Evolutionary conservation across 2,888 invertebrate genomes (phyloP).

Genomic region (Anodontia alba): DNA sequence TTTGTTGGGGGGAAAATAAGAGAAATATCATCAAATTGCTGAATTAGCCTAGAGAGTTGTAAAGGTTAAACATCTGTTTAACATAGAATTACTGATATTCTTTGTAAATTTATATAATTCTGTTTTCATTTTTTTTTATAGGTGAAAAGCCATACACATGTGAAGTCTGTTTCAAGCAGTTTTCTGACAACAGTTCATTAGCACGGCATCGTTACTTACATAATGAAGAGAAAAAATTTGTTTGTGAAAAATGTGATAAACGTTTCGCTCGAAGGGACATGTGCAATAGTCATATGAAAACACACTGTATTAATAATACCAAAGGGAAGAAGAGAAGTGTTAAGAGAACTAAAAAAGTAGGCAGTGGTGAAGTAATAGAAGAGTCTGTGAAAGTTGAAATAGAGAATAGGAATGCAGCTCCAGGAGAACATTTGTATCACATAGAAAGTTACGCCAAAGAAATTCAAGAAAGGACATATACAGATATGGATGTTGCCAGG

Average conservation of each 20-base stretch:
- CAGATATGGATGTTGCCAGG: neutral
- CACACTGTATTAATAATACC: neutral
- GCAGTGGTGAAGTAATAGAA: neutral
- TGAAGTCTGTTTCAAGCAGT: neutral
- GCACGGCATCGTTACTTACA: neutral
- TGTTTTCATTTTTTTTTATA: neutral
- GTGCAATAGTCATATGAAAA: slow-evolving; percentile 19
- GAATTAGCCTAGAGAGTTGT: no score
- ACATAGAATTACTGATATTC: no score
- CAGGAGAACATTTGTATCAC: slow-evolving; percentile 7
- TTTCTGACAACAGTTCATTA: slow-evolving; percentile 9
- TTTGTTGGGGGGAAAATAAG: no score
- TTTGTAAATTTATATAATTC: no score
- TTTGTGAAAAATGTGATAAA: neutral
- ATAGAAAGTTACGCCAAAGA: slow-evolving; percentile 6
- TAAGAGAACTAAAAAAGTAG: neutral
- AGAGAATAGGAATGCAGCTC: neutral
- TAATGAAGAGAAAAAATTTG: neutral
- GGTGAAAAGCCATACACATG: slow-evolving; percentile 2
- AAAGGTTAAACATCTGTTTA: no score
- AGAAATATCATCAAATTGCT: no score
- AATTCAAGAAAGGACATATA: slow-evolving; percentile 6
- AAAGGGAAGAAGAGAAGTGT: neutral
- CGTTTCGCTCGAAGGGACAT: neutral
- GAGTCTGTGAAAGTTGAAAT: neutral